These are phyloP conservation scores for Dromiciops gliroides DNA, from an alignment of 2,113 vertebrate genomes.

Conservation along the genomic window DNA sequence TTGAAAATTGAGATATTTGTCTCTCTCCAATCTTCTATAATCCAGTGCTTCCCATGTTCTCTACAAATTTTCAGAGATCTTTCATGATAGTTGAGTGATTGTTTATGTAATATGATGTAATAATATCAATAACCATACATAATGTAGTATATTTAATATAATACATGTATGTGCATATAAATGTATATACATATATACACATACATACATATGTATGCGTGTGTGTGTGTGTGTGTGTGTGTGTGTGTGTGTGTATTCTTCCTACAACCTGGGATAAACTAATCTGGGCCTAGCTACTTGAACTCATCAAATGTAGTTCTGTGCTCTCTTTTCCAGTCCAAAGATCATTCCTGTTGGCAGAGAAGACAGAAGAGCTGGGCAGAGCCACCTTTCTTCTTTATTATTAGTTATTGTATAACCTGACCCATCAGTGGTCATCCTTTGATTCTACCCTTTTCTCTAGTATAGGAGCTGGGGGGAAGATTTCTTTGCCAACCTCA, in stretches of 20 bases:
- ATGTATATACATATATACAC: too few relatives aligned
- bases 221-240: too few relatives aligned
- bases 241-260: too few relatives aligned
- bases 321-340: background rate
- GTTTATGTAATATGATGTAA: too few relatives aligned
- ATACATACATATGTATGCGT: background rate
- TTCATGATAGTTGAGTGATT: too few relatives aligned
- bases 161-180: too few relatives aligned
- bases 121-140: too few relatives aligned
- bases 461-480: background rate
- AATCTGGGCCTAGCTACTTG: background rate
- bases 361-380: background rate
- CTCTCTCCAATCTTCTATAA: background rate
- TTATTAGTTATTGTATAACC: background rate
- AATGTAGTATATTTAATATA: too few relatives aligned
- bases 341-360: background rate
- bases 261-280: background rate
- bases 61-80: too few relatives aligned
- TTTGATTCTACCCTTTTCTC: background rate
- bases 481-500: background rate
- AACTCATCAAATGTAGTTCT: background rate
- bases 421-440: background rate
- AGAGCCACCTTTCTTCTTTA: background rate
- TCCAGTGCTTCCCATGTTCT: background rate
- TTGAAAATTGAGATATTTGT: background rate